phyloP scores from a whole-genome alignment of 2,888 invertebrate species.

The Synanthedon tipuliformis region DNA sequence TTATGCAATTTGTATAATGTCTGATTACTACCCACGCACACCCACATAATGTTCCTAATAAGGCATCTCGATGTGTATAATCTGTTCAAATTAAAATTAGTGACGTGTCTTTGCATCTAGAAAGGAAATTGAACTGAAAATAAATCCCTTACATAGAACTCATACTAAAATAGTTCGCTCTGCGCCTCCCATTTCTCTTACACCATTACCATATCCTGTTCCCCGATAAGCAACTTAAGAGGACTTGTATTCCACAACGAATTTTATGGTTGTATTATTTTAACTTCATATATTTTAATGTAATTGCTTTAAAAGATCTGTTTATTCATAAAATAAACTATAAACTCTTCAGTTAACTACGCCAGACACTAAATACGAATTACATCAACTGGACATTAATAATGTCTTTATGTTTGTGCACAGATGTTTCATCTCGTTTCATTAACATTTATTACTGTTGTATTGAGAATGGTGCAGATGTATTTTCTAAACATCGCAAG shows the following conservation, averaged over 20 bases:
- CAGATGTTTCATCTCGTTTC: too few relatives aligned
- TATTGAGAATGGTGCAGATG: too few relatives aligned
- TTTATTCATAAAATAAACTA: neutral
- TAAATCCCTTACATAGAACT: conserved; percentile 60
- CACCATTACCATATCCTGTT: conserved; percentile 65
- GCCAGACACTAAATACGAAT: too few relatives aligned
- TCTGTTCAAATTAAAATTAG: neutral
- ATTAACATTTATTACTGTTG: too few relatives aligned
- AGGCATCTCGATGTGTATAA: too few relatives aligned
- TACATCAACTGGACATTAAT: too few relatives aligned
- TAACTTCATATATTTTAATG: conserved; percentile 13
- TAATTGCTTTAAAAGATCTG: conserved; percentile 20
- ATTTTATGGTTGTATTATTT: neutral
- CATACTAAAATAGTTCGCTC: conserved; percentile 60
- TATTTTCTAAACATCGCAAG: too few relatives aligned
- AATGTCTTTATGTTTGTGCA: too few relatives aligned
- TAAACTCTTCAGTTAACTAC: too few relatives aligned
- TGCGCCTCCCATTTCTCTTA: conserved; percentile 55
- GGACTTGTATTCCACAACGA: neutral
- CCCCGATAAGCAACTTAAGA: conserved; percentile 9
- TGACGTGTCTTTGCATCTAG: conserved; percentile 18
- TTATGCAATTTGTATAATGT: conserved; percentile 7
- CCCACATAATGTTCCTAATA: conserved; percentile 5
- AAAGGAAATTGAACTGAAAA: conserved; percentile 64
- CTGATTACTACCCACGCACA: conserved; percentile 17